Conservation (phyloP, 2,113 vertebrate species). For the Bubo blakistoni region DNA sequence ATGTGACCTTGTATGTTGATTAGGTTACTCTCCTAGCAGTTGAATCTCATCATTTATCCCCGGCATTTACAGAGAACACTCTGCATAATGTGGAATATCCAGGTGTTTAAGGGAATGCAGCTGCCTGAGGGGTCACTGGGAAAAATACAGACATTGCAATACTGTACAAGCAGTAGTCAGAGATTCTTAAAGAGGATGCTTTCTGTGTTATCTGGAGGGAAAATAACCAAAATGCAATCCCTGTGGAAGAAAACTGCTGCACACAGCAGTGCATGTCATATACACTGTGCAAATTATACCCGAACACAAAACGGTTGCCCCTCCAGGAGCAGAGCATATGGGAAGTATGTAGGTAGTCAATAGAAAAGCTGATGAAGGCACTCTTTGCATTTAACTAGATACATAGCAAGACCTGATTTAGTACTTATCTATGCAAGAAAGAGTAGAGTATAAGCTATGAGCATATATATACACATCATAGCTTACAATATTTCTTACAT, state of each 20-base stretch:
- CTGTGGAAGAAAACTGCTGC: background rate
- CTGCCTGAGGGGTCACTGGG: background rate
- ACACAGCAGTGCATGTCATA: background rate
- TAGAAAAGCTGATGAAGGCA: background rate
- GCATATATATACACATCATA: background rate
- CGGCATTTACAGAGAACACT: background rate
- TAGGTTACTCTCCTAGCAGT: background rate
- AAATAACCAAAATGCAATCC: background rate
- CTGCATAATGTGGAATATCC: constrained; percentile 14
- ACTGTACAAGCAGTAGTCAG: background rate
- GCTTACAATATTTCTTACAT: background rate
- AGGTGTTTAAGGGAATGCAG: background rate
- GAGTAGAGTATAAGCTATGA: background rate
- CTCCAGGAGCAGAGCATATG: background rate
- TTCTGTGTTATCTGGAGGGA: background rate
- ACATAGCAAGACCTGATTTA: background rate
- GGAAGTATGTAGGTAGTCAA: background rate
- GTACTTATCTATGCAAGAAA: background rate
- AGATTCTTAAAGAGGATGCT: background rate
- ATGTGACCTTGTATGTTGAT: constrained; percentile 48
- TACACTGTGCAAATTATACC: background rate
- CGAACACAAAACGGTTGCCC: fast-evolving
- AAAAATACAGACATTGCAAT: background rate
- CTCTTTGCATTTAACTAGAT: background rate
- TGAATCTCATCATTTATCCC: background rate